Evolutionary conservation across 2,888 invertebrate genomes (phyloP).

Genomic region (Agrotis clavis): DNA sequence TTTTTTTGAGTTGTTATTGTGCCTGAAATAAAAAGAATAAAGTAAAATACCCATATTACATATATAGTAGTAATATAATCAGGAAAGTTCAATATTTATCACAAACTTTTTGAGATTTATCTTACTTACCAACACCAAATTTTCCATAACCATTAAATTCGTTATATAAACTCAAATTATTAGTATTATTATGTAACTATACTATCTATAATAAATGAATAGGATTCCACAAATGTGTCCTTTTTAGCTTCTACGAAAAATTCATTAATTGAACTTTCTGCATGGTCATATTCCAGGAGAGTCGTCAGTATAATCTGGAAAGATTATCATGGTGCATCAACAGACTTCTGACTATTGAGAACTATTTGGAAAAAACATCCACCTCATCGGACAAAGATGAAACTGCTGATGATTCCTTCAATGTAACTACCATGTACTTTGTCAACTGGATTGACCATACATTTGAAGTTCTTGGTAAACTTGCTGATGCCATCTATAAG

Average conservation of each 20-base stretch:
- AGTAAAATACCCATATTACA: not conserved
- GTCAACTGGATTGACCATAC: constrained; percentile 89
- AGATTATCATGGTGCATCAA: constrained; percentile 85
- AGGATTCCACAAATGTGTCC: too few species aligned
- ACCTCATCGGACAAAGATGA: constrained; percentile 52
- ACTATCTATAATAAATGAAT: too few species aligned
- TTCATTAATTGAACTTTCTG: not conserved
- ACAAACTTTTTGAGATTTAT: too few species aligned
- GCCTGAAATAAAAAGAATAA: not conserved
- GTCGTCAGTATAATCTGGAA: constrained; percentile 81
- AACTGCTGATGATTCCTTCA: constrained; percentile 72
- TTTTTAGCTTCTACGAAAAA: too few species aligned
- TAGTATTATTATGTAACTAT: too few species aligned
- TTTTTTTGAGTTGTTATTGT: not conserved
- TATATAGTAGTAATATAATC: too few species aligned
- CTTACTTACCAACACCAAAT: too few species aligned
- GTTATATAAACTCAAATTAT: too few species aligned
- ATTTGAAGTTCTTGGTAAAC: constrained; percentile 82
- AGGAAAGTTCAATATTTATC: too few species aligned
- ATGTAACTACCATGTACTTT: constrained; percentile 83
- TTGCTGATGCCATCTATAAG: constrained; percentile 78
- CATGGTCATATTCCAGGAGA: constrained; percentile 76
- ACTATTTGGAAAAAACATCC: constrained; percentile 67
- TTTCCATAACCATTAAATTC: too few species aligned
- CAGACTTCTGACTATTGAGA: constrained; percentile 75